Conservation (phyloP, 1,140 invertebrate genomes). For the Drosophila grimshawi region DNA sequence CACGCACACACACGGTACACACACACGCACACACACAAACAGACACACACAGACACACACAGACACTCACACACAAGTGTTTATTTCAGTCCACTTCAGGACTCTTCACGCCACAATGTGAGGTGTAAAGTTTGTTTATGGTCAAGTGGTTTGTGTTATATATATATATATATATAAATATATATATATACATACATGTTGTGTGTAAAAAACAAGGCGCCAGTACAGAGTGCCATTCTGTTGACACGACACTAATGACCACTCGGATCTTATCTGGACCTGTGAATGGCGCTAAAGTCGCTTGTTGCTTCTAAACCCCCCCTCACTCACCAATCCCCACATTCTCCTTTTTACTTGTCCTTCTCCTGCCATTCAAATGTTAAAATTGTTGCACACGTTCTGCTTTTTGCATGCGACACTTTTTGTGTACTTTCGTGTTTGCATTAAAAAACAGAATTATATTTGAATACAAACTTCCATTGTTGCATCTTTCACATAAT, state of each 20-base stretch:
- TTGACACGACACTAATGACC: constrained; percentile 79
- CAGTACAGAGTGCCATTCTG: constrained; percentile 27
- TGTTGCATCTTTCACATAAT: constrained; percentile 9
- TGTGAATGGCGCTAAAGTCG: constrained; percentile 16
- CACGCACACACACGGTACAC: constrained; percentile 10
- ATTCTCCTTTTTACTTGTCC: no score
- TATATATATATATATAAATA: constrained; percentile 8
- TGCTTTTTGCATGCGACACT: constrained; percentile 52
- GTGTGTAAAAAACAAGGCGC: constrained; percentile 17
- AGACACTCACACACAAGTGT: constrained; percentile 64
- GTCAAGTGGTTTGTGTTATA: constrained; percentile 68
- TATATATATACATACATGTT: constrained; percentile 5
- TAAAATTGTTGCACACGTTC: constrained; percentile 46
- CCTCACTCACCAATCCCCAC: constrained; percentile 11
- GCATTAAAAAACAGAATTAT: constrained; percentile 11
- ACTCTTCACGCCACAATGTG: constrained; percentile 59
- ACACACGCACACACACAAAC: constrained; percentile 1
- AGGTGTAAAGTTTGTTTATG: constrained; percentile 82
- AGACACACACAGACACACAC: background rate
- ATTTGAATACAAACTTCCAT: background rate
- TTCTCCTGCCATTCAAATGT: constrained; percentile 11
- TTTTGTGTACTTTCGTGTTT: background rate
- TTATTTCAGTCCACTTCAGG: constrained; percentile 79
- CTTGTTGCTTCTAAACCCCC: background rate
- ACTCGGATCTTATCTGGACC: constrained; percentile 71